phyloP scores from a whole-genome alignment of 1,140 invertebrate species.

The Drosophila leontia region DNA sequence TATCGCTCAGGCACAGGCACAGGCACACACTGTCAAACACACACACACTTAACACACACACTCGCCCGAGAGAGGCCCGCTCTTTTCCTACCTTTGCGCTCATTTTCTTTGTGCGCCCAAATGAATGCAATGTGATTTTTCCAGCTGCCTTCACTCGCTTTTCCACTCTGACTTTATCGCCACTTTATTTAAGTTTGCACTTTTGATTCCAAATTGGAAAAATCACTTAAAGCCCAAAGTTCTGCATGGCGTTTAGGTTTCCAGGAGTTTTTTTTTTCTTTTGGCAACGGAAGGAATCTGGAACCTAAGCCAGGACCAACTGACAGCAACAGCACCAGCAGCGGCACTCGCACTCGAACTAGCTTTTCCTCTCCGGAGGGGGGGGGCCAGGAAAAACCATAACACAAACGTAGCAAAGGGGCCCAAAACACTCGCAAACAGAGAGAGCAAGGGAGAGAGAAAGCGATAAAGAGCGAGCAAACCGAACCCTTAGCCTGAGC shows the following conservation, averaged over 20 bases:
- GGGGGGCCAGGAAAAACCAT: conserved; percentile 51
- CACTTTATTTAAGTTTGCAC: not conserved
- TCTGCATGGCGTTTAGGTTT: conserved; percentile 15
- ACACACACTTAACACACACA: conserved; percentile 11
- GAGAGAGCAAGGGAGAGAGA: not conserved
- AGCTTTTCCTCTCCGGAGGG: conserved; percentile 28
- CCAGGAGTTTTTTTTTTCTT: not conserved
- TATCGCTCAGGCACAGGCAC: conserved; percentile 7
- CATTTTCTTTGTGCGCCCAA: conserved; percentile 79
- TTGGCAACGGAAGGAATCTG: conserved; percentile 13
- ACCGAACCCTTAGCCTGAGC: conserved; percentile 9
- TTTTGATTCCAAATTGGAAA: conserved; percentile 3
- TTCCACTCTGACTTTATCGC: conserved; percentile 1
- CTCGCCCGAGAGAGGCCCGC: conserved; percentile 29
- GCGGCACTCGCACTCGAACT: conserved; percentile 45
- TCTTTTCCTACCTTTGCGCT: conserved; percentile 79
- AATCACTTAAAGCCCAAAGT: conserved; percentile 11
- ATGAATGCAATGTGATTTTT: conserved; percentile 68
- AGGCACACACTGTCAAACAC: conserved; percentile 11
- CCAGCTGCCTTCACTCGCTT: conserved; percentile 30
- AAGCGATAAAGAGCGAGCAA: not conserved
- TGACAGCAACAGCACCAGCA: conserved; percentile 33
- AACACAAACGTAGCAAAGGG: conserved; percentile 44
- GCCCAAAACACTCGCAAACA: conserved; percentile 44
- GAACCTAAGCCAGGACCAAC: conserved; percentile 13